A percentile compares a stretch with the other conserved stretches of the same genome.
Evolutionary conservation across 2,888 invertebrate species (phyloP).

Genomic region (Machimus atricapillus): DNA sequence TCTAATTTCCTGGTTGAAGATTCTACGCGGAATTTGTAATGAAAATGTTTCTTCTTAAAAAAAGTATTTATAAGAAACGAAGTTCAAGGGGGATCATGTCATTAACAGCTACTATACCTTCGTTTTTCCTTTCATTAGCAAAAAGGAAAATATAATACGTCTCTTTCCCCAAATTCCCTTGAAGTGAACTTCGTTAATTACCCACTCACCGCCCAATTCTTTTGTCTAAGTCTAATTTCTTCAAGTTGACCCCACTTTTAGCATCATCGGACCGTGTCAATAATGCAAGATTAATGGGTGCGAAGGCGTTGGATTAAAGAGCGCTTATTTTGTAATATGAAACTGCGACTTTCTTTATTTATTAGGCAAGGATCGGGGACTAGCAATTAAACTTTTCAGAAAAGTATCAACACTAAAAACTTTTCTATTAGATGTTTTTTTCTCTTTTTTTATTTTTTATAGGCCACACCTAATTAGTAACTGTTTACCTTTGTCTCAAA

Average conservation of each 20-base stretch:
- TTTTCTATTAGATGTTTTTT: background rate
- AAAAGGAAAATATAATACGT: background rate
- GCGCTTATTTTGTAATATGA: background rate
- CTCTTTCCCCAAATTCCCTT: background rate
- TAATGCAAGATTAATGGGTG: background rate
- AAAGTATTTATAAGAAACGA: background rate
- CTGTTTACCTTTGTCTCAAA: background rate
- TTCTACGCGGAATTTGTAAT: background rate
- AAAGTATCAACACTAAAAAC: background rate
- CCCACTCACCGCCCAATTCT: background rate
- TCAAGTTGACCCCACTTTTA: background rate
- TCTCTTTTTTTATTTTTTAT: background rate
- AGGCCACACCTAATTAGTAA: background rate
- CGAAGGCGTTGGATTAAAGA: background rate
- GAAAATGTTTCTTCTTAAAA: background rate
- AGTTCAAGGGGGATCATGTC: background rate
- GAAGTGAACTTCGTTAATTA: background rate
- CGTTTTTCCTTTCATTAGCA: background rate
- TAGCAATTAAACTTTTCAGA: background rate
- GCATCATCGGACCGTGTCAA: background rate
- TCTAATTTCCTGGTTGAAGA: background rate
- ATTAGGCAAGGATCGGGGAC: background rate
- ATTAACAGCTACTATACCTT: background rate
- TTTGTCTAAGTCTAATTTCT: background rate
- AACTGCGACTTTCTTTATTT: background rate